Evolutionary conservation across 2,888 invertebrate genomes (phyloP).

Genomic region (Stenolophus ochropezus): DNA sequence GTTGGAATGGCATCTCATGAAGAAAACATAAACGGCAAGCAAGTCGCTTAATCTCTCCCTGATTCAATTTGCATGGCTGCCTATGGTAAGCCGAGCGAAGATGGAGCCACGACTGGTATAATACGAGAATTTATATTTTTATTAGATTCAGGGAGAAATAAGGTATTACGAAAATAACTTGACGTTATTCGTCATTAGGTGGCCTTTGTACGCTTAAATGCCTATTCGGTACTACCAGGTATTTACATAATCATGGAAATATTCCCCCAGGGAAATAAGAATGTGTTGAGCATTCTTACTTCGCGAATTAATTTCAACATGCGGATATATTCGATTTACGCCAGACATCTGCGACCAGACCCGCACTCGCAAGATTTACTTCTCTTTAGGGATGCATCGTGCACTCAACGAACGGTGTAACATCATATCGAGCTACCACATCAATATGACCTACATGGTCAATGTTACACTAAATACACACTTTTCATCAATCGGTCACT

Average conservation of each 20-base stretch:
- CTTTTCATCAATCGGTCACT: no score
- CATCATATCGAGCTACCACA: no score
- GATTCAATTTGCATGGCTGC: conserved; percentile 44
- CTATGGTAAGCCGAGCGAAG: neutral
- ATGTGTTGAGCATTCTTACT: conserved; percentile 40
- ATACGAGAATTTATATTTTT: conserved; percentile 53
- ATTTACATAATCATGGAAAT: conserved; percentile 56
- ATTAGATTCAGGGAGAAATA: conserved; percentile 55
- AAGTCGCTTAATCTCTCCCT: neutral
- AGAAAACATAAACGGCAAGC: neutral
- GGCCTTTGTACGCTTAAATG: conserved; percentile 51
- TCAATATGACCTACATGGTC: no score
- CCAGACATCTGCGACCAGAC: neutral
- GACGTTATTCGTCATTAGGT: conserved; percentile 49
- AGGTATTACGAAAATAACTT: conserved; percentile 51
- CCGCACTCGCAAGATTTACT: neutral
- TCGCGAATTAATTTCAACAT: conserved; percentile 47
- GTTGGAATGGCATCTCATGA: no score
- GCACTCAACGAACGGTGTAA: no score
- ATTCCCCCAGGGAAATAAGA: conserved; percentile 48
- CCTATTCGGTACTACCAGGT: conserved; percentile 33
- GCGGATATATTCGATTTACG: neutral
- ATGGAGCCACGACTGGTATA: conserved; percentile 31
- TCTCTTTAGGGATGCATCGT: neutral
- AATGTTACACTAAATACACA: no score